Evolutionary conservation across 2,888 invertebrate species (phyloP).

Genomic region (Hydrotaea diabolus): DNA sequence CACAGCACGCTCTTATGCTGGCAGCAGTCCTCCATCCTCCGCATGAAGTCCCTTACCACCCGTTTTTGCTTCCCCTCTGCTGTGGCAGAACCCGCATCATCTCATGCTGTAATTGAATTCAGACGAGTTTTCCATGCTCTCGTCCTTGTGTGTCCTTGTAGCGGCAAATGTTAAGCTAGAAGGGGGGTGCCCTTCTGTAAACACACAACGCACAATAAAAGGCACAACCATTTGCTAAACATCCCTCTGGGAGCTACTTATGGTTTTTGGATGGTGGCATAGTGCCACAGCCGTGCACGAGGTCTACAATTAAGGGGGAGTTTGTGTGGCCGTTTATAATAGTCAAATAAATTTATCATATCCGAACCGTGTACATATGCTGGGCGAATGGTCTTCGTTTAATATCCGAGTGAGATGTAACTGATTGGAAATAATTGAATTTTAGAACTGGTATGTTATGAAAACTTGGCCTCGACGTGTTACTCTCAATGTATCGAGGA

Average conservation of each 20-base stretch:
- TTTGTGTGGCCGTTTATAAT: slow-evolving; percentile 45
- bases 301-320: slow-evolving; percentile 35
- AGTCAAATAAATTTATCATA: slow-evolving; percentile 28
- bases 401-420: slow-evolving; percentile 25
- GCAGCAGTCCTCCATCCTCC: not conserved
- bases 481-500: no score
- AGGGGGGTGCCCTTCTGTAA: slow-evolving; percentile 12
- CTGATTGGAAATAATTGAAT: slow-evolving; percentile 24
- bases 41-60: not conserved
- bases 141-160: slow-evolving; percentile 26
- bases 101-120: slow-evolving; percentile 76
- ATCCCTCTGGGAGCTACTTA: slow-evolving; percentile 81
- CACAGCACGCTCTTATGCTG: slow-evolving; percentile 29
- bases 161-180: not conserved
- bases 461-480: no score
- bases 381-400: not conserved
- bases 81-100: slow-evolving; percentile 73
- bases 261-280: slow-evolving; percentile 70
- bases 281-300: slow-evolving; percentile 10
- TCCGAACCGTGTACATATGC: slow-evolving; percentile 6
- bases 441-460: not conserved
- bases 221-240: slow-evolving; percentile 72
- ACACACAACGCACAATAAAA: not conserved
- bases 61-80: not conserved
- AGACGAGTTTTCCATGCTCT: slow-evolving; percentile 58